Evolutionary conservation across 2,113 vertebrate genomes (phyloP).

Genomic region (Carassius gibelio): DNA sequence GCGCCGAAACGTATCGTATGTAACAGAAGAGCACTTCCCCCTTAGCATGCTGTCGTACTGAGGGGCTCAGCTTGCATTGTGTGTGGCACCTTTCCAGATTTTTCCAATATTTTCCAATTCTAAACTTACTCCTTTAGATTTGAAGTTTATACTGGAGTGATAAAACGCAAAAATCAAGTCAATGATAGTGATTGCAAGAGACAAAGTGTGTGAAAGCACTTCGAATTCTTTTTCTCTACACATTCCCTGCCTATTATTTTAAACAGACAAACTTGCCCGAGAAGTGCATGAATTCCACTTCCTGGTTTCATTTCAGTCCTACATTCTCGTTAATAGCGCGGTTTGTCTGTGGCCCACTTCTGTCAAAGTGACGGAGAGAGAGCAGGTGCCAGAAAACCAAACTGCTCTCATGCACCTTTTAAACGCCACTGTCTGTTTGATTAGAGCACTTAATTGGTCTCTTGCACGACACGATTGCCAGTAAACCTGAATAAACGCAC

Average conservation of each 20-base stretch:
- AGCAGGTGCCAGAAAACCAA: conserved; percentile 7
- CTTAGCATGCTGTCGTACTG: conserved; percentile 35
- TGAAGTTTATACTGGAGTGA: conserved; percentile 71
- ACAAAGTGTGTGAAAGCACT: conserved; percentile 43
- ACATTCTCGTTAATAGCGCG: background rate
- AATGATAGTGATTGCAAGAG: background rate
- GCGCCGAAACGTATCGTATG: background rate
- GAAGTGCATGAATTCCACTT: conserved; percentile 1
- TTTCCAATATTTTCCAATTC: background rate
- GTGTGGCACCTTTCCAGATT: conserved; percentile 14
- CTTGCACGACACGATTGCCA: background rate
- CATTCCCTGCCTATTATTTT: conserved; percentile 1
- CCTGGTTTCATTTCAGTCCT: background rate
- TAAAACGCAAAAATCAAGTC: conserved; percentile 30
- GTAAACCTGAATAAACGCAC: background rate
- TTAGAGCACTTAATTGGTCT: conserved; percentile 38
- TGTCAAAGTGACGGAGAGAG: background rate
- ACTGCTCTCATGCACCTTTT: background rate
- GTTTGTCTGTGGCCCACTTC: background rate
- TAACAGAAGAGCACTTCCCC: conserved; percentile 34
- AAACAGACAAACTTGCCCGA: background rate
- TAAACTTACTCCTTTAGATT: conserved; percentile 27
- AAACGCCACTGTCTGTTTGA: conserved; percentile 1
- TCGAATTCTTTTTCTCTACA: conserved; percentile 10
- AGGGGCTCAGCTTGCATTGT: conserved; percentile 35